Evolutionary conservation across 2,113 vertebrate species (phyloP).

Genomic region (Pollachius pollachius): DNA sequence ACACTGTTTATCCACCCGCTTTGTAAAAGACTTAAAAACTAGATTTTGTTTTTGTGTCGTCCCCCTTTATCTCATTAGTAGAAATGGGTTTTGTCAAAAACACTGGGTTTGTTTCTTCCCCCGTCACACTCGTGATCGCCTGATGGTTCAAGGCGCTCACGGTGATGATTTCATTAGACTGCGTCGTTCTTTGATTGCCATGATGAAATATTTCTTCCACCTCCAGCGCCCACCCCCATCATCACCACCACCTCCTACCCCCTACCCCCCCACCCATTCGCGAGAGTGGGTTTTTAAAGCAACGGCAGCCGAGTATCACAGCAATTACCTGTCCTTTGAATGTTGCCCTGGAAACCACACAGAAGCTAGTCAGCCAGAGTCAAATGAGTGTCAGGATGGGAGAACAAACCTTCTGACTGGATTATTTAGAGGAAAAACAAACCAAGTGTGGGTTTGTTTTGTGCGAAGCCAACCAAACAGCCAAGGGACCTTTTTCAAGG

Average conservation of each 20-base stretch:
- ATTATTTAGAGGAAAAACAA: constrained; percentile 15
- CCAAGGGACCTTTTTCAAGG: constrained; percentile 1
- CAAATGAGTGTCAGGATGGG: neutral
- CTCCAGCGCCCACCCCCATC: too few species aligned
- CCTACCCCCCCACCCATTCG: too few species aligned
- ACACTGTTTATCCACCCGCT: too few species aligned
- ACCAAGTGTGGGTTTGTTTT: neutral
- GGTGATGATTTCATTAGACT: constrained; percentile 1
- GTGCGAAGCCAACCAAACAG: constrained; percentile 2
- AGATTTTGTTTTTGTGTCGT: neutral
- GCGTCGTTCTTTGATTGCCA: too few species aligned
- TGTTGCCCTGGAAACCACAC: constrained; percentile 19
- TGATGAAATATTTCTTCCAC: too few species aligned
- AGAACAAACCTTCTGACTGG: neutral
- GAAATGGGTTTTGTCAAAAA: neutral
- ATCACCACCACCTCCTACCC: too few species aligned
- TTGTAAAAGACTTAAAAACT: neutral
- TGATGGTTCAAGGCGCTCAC: neutral
- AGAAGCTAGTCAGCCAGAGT: neutral
- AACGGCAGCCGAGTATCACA: neutral
- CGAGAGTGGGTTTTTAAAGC: too few species aligned
- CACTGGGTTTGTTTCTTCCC: neutral
- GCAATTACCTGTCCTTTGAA: neutral
- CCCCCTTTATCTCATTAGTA: too few species aligned
- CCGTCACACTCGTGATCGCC: neutral